Base-by-base conservation (phyloP, 1,140 invertebrate species). In the Drosophila rufa region DNA sequence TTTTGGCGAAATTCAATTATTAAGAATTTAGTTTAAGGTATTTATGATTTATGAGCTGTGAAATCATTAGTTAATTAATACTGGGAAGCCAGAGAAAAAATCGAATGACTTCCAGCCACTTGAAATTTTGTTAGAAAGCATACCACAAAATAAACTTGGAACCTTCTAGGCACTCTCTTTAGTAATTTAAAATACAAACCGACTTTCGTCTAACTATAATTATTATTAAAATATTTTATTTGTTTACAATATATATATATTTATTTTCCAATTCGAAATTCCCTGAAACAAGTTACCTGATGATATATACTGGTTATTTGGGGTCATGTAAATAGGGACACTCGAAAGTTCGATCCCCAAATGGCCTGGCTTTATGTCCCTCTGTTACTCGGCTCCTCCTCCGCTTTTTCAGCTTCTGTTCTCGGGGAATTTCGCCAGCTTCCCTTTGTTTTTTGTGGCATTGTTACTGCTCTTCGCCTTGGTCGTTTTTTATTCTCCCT, bases 261-360 rank as follows among this genome's bases (percentile, higher is more conserved):
- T 25, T 2, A 14, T 7, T 40, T 15, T 6, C 0, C 38, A 0
- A 8, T 14, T 11, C 11, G 2, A 38, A 38, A 14, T 4, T 38
- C 3, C 4, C 12, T 2, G 0, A 58, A 59, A 11, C 1, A 19
- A 15, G 25, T 14, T 30, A 15, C 53, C 30, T 36, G 30, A 12
- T 51, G n/a, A 50, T 33, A 36, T 19, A 22, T 38, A 22, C 9
- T 11, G 12, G 50, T 55, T 25, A 19, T 1, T 33, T n/a, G 9
- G 40, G 14, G 14, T 58, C 22, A 14, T 65, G 55, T 43, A 62
- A 66, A 17, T 62, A 62, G 17, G 62, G 19, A 25, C 57, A 36
- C 62, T 62, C 19, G 27, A 33, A 66, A 61, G 27, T 66, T 62
- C 62, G 62, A 66, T 66, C 57, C 57, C 62, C 57, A 45, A 62